phyloP scores from a whole-genome alignment of 2,113 vertebrate species.

The Sebastes schlegelii region DNA sequence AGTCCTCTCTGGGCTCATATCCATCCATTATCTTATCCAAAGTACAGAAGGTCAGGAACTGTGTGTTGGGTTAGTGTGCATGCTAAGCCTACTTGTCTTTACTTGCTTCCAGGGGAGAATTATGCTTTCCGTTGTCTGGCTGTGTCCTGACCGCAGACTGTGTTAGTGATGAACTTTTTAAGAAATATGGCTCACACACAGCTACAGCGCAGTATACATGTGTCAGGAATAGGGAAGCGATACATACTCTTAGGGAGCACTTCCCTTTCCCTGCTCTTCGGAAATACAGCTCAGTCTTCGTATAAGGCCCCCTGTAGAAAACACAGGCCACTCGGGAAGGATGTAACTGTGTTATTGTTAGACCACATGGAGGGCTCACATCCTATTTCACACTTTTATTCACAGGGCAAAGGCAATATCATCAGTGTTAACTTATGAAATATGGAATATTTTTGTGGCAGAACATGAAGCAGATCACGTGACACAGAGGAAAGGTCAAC shows the following conservation, averaged over 20 bases:
- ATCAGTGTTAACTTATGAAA: background rate
- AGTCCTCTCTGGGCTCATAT: background rate
- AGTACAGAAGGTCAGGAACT: background rate
- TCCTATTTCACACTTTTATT: conserved; percentile 21
- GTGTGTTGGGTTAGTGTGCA: background rate
- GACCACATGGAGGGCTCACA: background rate
- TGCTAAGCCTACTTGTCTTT: background rate
- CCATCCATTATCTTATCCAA: background rate
- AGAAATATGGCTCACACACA: background rate
- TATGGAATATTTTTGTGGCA: background rate
- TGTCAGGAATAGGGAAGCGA: conserved; percentile 78
- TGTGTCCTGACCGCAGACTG: conserved; percentile 2
- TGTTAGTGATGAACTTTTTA: background rate
- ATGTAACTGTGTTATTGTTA: background rate
- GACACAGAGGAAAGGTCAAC: background rate
- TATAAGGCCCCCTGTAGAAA: background rate
- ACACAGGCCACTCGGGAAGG: background rate
- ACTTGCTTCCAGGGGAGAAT: background rate
- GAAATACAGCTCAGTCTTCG: conserved; percentile 32
- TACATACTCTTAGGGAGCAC: conserved; percentile 42
- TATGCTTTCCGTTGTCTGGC: background rate
- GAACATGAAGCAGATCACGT: background rate
- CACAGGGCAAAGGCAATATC: background rate
- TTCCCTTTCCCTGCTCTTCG: conserved; percentile 72
- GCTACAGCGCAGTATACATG: background rate